These are phyloP conservation scores for Cardiocondyla obscurior DNA, from an alignment of 1,140 invertebrate genomes.

Conservation along the genomic window DNA sequence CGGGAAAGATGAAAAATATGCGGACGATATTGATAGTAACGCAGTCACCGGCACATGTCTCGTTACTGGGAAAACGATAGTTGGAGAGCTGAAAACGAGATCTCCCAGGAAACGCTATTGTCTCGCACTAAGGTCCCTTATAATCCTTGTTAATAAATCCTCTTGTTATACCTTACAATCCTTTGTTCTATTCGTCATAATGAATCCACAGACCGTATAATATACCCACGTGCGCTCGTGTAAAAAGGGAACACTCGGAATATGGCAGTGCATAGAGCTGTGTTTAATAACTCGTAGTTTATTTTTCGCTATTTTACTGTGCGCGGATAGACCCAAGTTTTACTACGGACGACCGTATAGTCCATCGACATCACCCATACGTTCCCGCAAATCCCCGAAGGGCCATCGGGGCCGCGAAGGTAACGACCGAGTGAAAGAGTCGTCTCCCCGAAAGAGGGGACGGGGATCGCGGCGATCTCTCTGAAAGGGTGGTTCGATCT, in stretches of 20 bases:
- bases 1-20: background rate
- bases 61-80: slow-evolving; percentile 34
- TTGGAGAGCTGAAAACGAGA: slow-evolving; percentile 22
- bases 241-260: slow-evolving; percentile 24
- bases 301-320: slow-evolving; percentile 12
- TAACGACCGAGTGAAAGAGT: slow-evolving; percentile 25
- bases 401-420: slow-evolving; percentile 1
- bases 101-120: slow-evolving; percentile 46
- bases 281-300: slow-evolving; percentile 32
- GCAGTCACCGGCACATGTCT: slow-evolving; percentile 17
- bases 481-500: slow-evolving; percentile 16
- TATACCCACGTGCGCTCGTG: background rate
- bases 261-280: background rate
- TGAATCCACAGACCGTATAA: slow-evolving; percentile 30
- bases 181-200: slow-evolving; percentile 52
- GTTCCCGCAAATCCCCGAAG: slow-evolving; percentile 36
- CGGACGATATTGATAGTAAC: slow-evolving; percentile 2
- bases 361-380: slow-evolving; percentile 6
- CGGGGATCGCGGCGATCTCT: slow-evolving; percentile 5
- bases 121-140: slow-evolving; percentile 39
- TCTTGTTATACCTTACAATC: slow-evolving; percentile 34
- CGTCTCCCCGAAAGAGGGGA: background rate
- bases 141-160: slow-evolving; percentile 55
- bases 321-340: slow-evolving; percentile 12
- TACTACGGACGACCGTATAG: background rate